Base-by-base conservation (phyloP, 2,888 invertebrate species). In the Polyommatus icarus region DNA sequence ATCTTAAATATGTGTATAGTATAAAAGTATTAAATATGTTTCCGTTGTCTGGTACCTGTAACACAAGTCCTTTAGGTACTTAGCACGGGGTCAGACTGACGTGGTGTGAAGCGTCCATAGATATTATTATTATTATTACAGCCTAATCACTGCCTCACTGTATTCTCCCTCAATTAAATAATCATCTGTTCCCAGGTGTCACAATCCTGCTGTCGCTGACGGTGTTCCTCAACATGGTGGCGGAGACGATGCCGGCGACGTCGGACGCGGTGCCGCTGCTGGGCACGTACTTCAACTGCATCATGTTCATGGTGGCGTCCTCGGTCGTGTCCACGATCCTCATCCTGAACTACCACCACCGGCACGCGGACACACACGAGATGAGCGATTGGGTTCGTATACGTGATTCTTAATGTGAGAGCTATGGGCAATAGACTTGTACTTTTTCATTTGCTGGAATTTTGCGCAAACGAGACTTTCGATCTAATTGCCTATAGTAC, bases 241-340 rank as follows among this genome's bases (percentile, higher is more conserved):
- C 99, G 85, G 99, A 99, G 95, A 99, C 98, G 89, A 98, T 99
- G 98, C 99, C 99, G 85, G 98, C 98, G 87, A 99, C 99, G 80
- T 99, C 99, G 81, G 98, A 98, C 92, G 98, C 98, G 84, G 98
- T 98, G 87, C 98, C 98, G 84, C 95, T 98, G 85, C 95, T 98
- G 94, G 97, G 97, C 92, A 99, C 99, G 85, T 99, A 99, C 95
- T 99, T 99, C 96, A 99, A 99, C 95, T 99, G 99, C 95, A 99
- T 99, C 95, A 99, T 99, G 99, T 98, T 99, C 95, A 99, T 99
- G 99, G 99, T 99, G 94, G 99, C 99, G 87, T 98, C 99, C 87
- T 99, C 99, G 84, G 99, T 99, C 90, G 98, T 99, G 89, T 98
- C 98, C 91, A 99, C 99, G 83, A 99, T 99, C 89, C 97, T 99